Evolutionary conservation across 1,140 invertebrate genomes (phyloP), one percentile per base, ranked within the genome.

Genomic region (Drosophila miranda): DNA sequence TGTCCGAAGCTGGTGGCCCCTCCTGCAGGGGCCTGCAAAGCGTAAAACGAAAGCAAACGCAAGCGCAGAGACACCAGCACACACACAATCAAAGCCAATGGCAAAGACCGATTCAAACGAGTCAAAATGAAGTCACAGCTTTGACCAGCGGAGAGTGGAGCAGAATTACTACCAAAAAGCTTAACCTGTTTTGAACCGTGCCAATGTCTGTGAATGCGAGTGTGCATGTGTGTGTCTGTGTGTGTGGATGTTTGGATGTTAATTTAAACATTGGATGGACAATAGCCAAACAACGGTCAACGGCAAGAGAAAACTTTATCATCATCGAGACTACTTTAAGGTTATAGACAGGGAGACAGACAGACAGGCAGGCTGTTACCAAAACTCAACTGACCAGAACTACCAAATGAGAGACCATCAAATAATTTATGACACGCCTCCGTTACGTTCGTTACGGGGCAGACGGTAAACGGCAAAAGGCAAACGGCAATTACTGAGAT

Each of bases 351-450:
- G 1, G 2, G 2, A 19, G 19, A 19, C 43, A 66, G 59, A n/a
- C 55, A 16, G n/a, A 8, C 43, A 4, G 14, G 2, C 23, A 48
- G 49, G 30, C 30, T 30, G 8, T 46, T 48, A 69, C 56, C 66
- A 56, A 69, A 38, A 58, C 46, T 67, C 73, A 81, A 87, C 81
- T 86, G 74, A 81, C 69, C 82, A 86, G 69, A 87, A 87, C 81
- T 57, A 66, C 34, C 69, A 74, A 87, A 71, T 81, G 77, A 76
- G 81, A 75, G 81, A 67, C 49, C 73, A 87, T 84, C 74, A 78
- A 86, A 87, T 87, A 66, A 81, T 86, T 86, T 71, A 81, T 87
- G 73, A 44, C 81, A 80, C 67, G 62, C 81, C 80, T 66, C 70
- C 67, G 69, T 66, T 75, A 67, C 44, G 26, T 48, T 41, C 43